A percentile compares a stretch with the other conserved stretches of the same genome.
These are phyloP conservation scores for Ischnus inquisitorius DNA, from an alignment of 2,888 invertebrate genomes.

Conservation along the genomic window DNA sequence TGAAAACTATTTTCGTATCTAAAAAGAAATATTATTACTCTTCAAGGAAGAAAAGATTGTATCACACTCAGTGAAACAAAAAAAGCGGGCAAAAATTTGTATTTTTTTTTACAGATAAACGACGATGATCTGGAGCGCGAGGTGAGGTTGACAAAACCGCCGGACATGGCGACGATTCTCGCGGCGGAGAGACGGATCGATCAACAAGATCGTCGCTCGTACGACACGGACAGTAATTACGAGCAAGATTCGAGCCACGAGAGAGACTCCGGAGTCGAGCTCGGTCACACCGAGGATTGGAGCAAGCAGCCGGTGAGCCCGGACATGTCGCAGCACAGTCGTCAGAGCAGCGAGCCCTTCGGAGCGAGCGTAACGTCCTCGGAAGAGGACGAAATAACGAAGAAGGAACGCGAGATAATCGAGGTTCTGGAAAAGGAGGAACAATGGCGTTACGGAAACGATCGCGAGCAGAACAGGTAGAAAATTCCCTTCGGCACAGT, in stretches of 20 bases:
- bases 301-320: conserved; percentile 83
- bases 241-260: conserved; percentile 85
- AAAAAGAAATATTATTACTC: too few relatives aligned
- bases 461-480: conserved; percentile 82
- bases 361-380: conserved; percentile 90
- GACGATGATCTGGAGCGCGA: conserved; percentile 90
- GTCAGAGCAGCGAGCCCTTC: conserved; percentile 93
- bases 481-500: conserved; percentile 41
- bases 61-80: too few relatives aligned
- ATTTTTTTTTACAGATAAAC: conserved; percentile 86
- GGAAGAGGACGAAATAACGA: conserved; percentile 92
- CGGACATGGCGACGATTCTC: conserved; percentile 93
- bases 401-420: conserved; percentile 89
- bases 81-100: too few relatives aligned
- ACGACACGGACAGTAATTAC: conserved; percentile 89
- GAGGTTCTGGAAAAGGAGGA: conserved; percentile 89
- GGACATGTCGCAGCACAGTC: conserved; percentile 89
- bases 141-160: conserved; percentile 90
- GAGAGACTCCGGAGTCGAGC: conserved; percentile 92
- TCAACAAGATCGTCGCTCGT: conserved; percentile 91
- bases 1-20: too few relatives aligned
- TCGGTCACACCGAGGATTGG: conserved; percentile 87
- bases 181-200: conserved; percentile 93
- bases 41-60: too few relatives aligned
- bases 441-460: conserved; percentile 87